A percentile compares a stretch with the other conserved stretches of the same genome.
Evolutionary conservation across 2,888 invertebrate genomes (phyloP).

Genomic region (Blera fallax): DNA sequence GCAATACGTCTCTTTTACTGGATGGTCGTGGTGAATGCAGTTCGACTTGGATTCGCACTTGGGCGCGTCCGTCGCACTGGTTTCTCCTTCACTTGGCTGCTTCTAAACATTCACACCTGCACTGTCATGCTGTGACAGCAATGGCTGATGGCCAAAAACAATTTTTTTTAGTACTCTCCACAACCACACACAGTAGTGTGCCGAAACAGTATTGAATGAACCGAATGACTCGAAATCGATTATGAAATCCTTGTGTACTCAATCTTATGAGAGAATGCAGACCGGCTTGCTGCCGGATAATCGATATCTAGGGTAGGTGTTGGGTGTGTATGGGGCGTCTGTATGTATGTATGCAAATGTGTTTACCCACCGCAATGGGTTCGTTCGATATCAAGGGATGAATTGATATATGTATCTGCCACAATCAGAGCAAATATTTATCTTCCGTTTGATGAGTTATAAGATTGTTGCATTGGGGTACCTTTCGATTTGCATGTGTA

Average conservation of each 20-base stretch:
- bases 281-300: background rate
- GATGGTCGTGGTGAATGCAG: background rate
- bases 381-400: background rate
- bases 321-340: background rate
- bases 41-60: background rate
- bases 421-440: slow-evolving; percentile 52
- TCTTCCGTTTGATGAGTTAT: slow-evolving; percentile 30
- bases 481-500: slow-evolving; percentile 34
- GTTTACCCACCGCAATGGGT: slow-evolving; percentile 2
- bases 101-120: background rate
- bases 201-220: background rate
- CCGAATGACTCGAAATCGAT: background rate
- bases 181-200: background rate
- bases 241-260: background rate
- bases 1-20: background rate
- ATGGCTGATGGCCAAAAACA: background rate
- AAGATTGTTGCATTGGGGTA: slow-evolving; percentile 15
- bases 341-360: background rate
- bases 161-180: background rate
- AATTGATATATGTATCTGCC: slow-evolving; percentile 18
- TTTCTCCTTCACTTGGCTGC: background rate
- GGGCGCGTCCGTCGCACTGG: slow-evolving; percentile 19
- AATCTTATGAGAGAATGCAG: background rate
- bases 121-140: background rate
- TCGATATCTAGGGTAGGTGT: background rate